Evolutionary conservation across 2,888 invertebrate genomes (phyloP).

Genomic region (Aphelenchoides bicaudatus): DNA sequence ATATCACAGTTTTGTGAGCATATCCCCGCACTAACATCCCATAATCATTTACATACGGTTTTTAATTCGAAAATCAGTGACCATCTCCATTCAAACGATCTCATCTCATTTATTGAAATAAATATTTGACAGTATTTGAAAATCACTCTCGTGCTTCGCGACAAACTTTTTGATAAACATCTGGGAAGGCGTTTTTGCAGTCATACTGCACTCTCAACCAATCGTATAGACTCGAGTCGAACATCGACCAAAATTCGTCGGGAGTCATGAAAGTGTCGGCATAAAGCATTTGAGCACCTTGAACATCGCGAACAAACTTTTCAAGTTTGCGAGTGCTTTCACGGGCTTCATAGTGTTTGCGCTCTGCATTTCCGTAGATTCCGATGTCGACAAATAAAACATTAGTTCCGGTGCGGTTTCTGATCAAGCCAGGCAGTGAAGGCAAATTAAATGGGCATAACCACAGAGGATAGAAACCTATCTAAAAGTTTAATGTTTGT

Average conservation of each 20-base stretch:
- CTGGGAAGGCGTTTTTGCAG: slow-evolving; percentile 74
- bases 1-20: too few relatives aligned
- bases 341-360: slow-evolving; percentile 68
- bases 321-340: slow-evolving; percentile 72
- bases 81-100: too few relatives aligned
- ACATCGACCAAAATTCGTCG: slow-evolving; percentile 76
- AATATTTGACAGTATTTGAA: too few relatives aligned
- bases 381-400: slow-evolving; percentile 78
- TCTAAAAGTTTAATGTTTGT: slow-evolving; percentile 26
- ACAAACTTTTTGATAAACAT: slow-evolving; percentile 73
- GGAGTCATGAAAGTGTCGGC: slow-evolving; percentile 75
- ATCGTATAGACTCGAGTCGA: slow-evolving; percentile 73
- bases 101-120: too few relatives aligned
- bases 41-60: too few relatives aligned
- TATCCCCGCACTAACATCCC: too few relatives aligned
- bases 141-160: slow-evolving; percentile 56
- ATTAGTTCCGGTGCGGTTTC: slow-evolving; percentile 64
- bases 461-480: slow-evolving; percentile 74
- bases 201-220: slow-evolving; percentile 63
- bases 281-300: slow-evolving; percentile 66
- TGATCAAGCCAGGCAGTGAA: slow-evolving; percentile 71
- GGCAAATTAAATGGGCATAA: slow-evolving; percentile 75
- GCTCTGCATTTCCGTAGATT: slow-evolving; percentile 74
- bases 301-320: slow-evolving; percentile 69
- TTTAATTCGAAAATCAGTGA: too few relatives aligned